Conservation (phyloP, 1,140 invertebrate genomes). For the Chionoecetes opilio region DNA sequence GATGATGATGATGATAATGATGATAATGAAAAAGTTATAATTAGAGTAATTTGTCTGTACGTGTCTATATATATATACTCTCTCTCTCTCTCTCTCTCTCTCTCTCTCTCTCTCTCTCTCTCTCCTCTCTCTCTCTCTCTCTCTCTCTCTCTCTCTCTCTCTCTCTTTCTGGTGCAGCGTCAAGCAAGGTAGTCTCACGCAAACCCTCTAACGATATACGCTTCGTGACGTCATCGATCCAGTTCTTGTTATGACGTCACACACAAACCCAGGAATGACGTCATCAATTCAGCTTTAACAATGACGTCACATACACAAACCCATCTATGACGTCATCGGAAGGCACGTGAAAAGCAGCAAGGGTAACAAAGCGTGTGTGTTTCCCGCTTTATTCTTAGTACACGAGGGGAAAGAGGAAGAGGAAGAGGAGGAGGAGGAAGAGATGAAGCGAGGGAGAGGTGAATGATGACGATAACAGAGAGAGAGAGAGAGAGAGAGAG, state of each 20-base stretch:
- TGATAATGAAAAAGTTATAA: too few relatives aligned
- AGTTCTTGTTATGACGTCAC: not conserved
- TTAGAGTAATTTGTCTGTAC: too few relatives aligned
- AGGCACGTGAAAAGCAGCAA: not conserved
- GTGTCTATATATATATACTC: too few relatives aligned
- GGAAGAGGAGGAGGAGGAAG: constrained; percentile 5
- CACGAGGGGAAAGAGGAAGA: not conserved
- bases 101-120: too few relatives aligned
- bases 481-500: not conserved
- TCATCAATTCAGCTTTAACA: too few relatives aligned
- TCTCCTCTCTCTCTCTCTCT: too few relatives aligned
- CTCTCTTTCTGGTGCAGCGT: too few relatives aligned
- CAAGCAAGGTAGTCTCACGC: not conserved
- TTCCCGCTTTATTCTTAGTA: not conserved
- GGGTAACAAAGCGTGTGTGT: not conserved
- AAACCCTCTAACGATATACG: not conserved
- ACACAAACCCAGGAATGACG: not conserved
- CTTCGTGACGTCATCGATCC: not conserved
- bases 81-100: too few relatives aligned
- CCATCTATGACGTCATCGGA: not conserved
- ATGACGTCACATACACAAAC: not conserved
- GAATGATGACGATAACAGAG: not conserved
- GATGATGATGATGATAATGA: too few relatives aligned
- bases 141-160: too few relatives aligned
- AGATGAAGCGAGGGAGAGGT: not conserved